Base-by-base conservation (phyloP, 1,140 invertebrate species). In the Musca vetustissima region DNA sequence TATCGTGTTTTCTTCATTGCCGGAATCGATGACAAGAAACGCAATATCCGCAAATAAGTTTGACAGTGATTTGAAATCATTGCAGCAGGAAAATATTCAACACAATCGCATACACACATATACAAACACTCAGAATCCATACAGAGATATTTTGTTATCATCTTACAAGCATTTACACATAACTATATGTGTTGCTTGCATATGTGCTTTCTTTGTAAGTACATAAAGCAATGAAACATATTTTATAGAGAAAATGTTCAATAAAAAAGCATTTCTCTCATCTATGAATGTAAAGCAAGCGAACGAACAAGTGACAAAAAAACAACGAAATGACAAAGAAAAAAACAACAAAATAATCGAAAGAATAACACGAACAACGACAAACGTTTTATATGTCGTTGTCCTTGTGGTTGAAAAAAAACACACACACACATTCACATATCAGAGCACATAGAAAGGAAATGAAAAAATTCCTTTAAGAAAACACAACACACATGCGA, bases 1-100 rank as follows among this genome's bases (percentile, higher is more conserved):
- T n/a, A n/a, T n/a, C n/a, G n/a, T n/a, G 6, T 7, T 43, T 11
- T 43, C 6, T 43, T 43, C n/a, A n/a, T 43, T 43, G 36, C 36
- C 36, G 36, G 36, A 43, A 43, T 43, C 36, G 7, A 43, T 8
- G 36, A 43, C 36, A 61, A 59, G 36, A 61, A 61, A 61, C 25
- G 57, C 57, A 61, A 61, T 61, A 61, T 61, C 57, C 57, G 57
- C 57, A 61, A 61, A 61, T 61, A 61, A 61, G 57, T 61, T 61
- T 61, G 57, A 61, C 57, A 61, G 57, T 61, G 57, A 61, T 36
- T 61, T 61, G 57, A 61, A 61, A 61, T 61, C 28, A 61, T 61
- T 61, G 57, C 57, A 61, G 57, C 57, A 61, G 36, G 36, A 43
- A 43, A 61, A 43, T 43, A 36, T 61, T 36, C 13, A 28, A 19